Conservation (phyloP, 2,888 invertebrate genomes). For the Chrysolina haemoptera region DNA sequence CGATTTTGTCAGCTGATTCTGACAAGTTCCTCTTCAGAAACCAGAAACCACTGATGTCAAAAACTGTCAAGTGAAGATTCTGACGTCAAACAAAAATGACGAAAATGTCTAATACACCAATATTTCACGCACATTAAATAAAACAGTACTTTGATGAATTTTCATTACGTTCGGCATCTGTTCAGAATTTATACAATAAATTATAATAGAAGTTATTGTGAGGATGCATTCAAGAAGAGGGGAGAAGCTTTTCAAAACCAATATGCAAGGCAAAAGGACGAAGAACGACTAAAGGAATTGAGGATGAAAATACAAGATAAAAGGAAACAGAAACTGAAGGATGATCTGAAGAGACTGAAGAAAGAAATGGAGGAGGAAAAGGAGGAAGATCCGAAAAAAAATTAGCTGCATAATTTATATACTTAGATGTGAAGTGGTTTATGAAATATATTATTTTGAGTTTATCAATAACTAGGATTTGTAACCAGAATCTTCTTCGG, state of each 20-base stretch:
- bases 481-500: neutral
- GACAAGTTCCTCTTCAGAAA: neutral
- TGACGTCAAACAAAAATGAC: neutral
- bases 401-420: neutral
- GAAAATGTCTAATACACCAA: neutral
- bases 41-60: neutral
- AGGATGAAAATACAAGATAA: conserved; percentile 42
- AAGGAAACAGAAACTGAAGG: conserved; percentile 26
- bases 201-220: neutral
- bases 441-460: neutral
- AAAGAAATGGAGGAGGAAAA: conserved; percentile 36
- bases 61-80: neutral
- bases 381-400: conserved; percentile 24
- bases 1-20: neutral
- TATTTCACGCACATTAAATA: neutral
- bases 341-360: conserved; percentile 23
- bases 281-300: conserved; percentile 45
- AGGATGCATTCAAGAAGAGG: conserved; percentile 47
- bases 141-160: conserved; percentile 1
- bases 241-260: conserved; percentile 50
- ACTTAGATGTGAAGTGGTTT: neutral
- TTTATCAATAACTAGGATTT: neutral
- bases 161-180: neutral
- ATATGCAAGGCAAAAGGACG: conserved; percentile 47
- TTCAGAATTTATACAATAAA: neutral